Evolutionary conservation across 2,797 vertebrate species (phyloP), one percentile per base, ranked within the genome.

Genomic region (Melanotaenia parkinsoni): DNA sequence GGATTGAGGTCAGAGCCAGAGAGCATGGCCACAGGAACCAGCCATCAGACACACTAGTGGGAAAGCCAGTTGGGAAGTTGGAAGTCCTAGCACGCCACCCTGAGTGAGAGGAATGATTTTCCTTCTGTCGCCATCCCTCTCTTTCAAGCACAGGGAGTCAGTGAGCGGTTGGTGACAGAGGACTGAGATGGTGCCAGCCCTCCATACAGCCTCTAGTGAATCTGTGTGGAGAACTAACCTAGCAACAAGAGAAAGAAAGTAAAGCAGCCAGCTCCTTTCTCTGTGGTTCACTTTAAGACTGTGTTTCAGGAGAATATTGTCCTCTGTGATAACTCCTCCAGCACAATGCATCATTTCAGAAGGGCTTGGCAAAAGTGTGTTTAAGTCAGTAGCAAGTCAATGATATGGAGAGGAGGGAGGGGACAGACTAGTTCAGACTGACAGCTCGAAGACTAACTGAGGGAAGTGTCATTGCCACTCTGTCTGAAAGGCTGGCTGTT

Each of bases 231-330:
- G 43, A 45, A 70, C 83, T 78, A 91, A 80, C 91, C 88, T 89
- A 93, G 93, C 92, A 94, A 94, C 93, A 88, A 57, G 22, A 5
- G 74, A 87, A 80, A 91, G 86, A 93, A 92, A 93, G 92, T 89
- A 74, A 94, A 93, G 88, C 89, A 90, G 91, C 76, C 86, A 54
- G 73, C 74, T 74, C 81, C 72, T 87, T 93, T 91, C 83, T 91
- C 81, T 68, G 47, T 38, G 58, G 76, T 68, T 81, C 70, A 83
- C 86, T 89, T 83, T 84, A 74, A 79, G 77, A 79, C 82, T 72
- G 74, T 90, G 87, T 85, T 88, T 80, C 67, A 71, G 80, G 83
- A 88, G 87, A 90, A 86, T 83, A 83, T 88, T 85, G 90, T 88
- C 80, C 79, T 9, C 71, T 78, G 67, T 89, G 90, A 91, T 90